Evolutionary conservation across 2,888 invertebrate genomes (phyloP).

Genomic region (Ennomos quercinarius): DNA sequence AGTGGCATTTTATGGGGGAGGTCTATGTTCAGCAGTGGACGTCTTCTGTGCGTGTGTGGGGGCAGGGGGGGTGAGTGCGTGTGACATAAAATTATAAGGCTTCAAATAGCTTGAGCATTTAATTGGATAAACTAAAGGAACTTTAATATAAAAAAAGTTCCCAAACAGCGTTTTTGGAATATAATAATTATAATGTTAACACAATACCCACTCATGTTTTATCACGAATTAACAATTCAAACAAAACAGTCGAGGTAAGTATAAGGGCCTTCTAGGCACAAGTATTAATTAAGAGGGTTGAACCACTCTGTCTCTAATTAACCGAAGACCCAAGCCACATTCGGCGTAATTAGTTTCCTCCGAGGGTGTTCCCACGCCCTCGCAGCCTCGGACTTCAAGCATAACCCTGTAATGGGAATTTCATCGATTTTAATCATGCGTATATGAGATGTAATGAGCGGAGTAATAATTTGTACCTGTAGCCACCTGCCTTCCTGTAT

Average conservation of each 20-base stretch:
- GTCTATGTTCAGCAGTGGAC: no score
- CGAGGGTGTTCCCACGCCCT: slow-evolving; percentile 79
- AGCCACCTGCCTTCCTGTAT: no score
- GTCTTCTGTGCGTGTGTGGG: no score
- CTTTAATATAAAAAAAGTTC: no score
- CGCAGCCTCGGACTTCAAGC: slow-evolving; percentile 70
- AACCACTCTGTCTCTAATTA: slow-evolving; percentile 82
- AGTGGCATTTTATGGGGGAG: no score
- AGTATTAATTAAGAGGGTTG: slow-evolving; percentile 85
- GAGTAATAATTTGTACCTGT: no score
- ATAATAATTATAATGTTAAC: slow-evolving; percentile 67
- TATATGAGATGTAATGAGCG: slow-evolving; percentile 43
- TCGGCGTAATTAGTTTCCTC: slow-evolving; percentile 82
- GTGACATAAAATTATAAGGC: no score
- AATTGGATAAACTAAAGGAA: no score
- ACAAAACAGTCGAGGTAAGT: slow-evolving; percentile 77
- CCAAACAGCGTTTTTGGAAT: slow-evolving; percentile 56
- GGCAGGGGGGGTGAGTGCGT: no score
- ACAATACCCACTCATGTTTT: slow-evolving; percentile 70
- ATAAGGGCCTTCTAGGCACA: slow-evolving; percentile 74
- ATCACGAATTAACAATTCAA: slow-evolving; percentile 79
- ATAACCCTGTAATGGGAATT: slow-evolving; percentile 66
- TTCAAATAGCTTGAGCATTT: no score
- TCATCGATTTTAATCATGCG: slow-evolving; percentile 73
- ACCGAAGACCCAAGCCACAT: slow-evolving; percentile 82